Base-by-base conservation (phyloP, 2,888 invertebrate genomes). In the Cephus nigrinus region DNA sequence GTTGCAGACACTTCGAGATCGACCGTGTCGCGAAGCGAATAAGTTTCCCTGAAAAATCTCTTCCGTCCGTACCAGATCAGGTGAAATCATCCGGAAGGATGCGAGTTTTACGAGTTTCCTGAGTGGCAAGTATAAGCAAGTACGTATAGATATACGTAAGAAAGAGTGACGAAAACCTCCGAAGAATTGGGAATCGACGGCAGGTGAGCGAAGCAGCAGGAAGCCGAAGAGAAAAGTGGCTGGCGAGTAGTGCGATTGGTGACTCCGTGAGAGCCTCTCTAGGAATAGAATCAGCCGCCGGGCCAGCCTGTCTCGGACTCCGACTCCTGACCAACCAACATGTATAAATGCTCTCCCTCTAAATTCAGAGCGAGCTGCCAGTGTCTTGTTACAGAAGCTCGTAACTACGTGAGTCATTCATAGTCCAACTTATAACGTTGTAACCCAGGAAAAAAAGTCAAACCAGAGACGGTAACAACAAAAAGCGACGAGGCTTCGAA, bases 311-410 rank as follows among this genome's bases (percentile, higher is more conserved):
- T 72, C 55, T 72, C 55, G 69, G 73, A 76, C 30, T 68, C 35
- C 35, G 80, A 81, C 76, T 82, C 80, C 82, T 82, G 81, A 81
- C 79, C 80, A 79, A 81, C 68, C 79, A 77, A 81, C 55, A 55
- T 55, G 55, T 79, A 80, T 81, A 79, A 80, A 81, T 80, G 81
- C 75, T 81, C 80, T 83, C 80, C 81, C 82, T 82, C 82, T 84
- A 84, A 83, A 83, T 84, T 84, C 82, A 84, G 83, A 82, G 78
- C 80, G 80, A 82, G 78, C 82, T 79, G 79, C 68, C 79, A 78
- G 83, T 83, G 82, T 84, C 83, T 84, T 81, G 82, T 83, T 84
- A 84, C 83, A 78, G 79, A 79, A 76, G 73, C 78, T 76, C 79
- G 75, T 75, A 55, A 55, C 55, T 55, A 74, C 76, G 79, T 84